Conservation (phyloP, 2,797 vertebrate genomes). For the Gymnoscopelus braueri region DNA sequence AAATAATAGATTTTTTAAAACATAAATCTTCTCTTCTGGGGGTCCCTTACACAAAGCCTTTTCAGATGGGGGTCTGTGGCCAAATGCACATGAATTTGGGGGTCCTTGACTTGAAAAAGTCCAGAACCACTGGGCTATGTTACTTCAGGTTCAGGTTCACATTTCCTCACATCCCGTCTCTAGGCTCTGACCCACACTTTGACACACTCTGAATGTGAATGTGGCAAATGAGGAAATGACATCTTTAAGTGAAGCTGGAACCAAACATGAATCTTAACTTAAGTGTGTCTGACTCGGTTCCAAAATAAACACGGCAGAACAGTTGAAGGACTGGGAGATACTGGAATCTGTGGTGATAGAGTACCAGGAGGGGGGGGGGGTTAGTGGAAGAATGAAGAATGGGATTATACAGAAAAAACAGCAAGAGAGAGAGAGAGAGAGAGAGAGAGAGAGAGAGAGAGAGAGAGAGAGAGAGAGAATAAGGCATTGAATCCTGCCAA, state of each 20-base stretch:
- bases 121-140: too few species aligned
- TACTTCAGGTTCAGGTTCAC: too few species aligned
- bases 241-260: not conserved
- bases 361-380: too few species aligned
- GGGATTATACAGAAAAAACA: slow-evolving; percentile 27
- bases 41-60: too few species aligned
- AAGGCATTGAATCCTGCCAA: slow-evolving; percentile 35
- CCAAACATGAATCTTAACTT: slow-evolving; percentile 27
- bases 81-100: too few species aligned
- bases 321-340: slow-evolving; percentile 24
- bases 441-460: slow-evolving; percentile 12
- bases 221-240: not conserved
- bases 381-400: slow-evolving; percentile 28
- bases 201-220: not conserved
- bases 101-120: too few species aligned
- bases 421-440: slow-evolving; percentile 15
- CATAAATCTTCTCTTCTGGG: too few species aligned
- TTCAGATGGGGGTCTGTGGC: too few species aligned
- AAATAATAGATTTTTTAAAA: too few species aligned
- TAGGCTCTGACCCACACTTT: not conserved
- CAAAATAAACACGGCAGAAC: slow-evolving; percentile 5
- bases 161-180: not conserved
- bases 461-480: slow-evolving; percentile 45
- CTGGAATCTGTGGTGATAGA: slow-evolving; percentile 37
- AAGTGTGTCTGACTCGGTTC: not conserved